Conservation (phyloP, 2,113 vertebrate species). For the Nestor notabilis region DNA sequence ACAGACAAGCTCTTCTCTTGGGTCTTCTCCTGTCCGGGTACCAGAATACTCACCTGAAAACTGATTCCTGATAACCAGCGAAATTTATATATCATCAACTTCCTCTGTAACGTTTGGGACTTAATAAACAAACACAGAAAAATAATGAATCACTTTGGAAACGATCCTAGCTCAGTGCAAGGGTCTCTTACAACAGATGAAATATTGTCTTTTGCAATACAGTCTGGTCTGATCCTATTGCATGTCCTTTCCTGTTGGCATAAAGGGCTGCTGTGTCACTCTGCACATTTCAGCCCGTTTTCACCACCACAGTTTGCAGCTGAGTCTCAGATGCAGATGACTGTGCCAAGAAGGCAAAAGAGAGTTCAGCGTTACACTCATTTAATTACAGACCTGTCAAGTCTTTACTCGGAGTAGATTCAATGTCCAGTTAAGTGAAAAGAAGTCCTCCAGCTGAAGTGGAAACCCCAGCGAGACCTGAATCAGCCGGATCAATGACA, state of each 20-base stretch:
- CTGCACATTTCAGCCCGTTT: not conserved
- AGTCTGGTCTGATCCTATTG: not conserved
- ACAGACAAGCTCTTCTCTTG: not conserved
- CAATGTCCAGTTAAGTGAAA: not conserved
- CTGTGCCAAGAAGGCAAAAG: not conserved
- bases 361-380: not conserved
- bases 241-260: not conserved
- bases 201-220: accelerated
- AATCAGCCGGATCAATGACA: not conserved
- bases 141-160: not conserved
- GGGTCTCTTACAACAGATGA: not conserved
- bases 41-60: not conserved
- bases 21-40: not conserved
- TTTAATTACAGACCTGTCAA: not conserved
- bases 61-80: not conserved
- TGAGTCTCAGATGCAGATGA: not conserved
- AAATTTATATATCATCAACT: not conserved
- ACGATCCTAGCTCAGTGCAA: not conserved
- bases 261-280: not conserved
- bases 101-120: not conserved
- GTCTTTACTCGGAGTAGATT: not conserved
- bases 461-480: not conserved
- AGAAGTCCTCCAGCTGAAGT: not conserved
- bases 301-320: not conserved
- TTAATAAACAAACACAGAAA: not conserved